Percentiles rank a stretch among this genome's conserved stretches.
Conservation (phyloP, 2,888 invertebrate genomes). For the Meghimatium bilineatum region DNA sequence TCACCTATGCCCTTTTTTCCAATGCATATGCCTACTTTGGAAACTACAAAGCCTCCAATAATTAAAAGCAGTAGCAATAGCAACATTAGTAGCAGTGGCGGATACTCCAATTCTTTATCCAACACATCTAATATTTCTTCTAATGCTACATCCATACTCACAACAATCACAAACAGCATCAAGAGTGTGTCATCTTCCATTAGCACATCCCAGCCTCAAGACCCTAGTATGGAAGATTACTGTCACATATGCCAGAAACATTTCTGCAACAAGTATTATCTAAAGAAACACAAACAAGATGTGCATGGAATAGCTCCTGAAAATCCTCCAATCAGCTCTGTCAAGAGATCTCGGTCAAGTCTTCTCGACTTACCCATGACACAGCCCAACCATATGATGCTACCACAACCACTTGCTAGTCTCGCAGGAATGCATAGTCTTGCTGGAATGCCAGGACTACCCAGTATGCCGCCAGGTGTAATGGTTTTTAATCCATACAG, state of each 20-base stretch:
- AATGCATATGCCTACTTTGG: slow-evolving; percentile 31
- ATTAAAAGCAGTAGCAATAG: slow-evolving; percentile 16
- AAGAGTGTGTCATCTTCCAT: slow-evolving; percentile 55
- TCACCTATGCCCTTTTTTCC: slow-evolving; percentile 32
- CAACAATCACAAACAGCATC: slow-evolving; percentile 46
- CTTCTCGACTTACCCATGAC: slow-evolving; percentile 63
- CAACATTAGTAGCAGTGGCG: background rate
- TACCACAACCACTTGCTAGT: slow-evolving; percentile 71
- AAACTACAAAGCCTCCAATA: slow-evolving; percentile 23
- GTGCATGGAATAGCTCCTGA: slow-evolving; percentile 77
- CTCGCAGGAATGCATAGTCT: slow-evolving; percentile 66
- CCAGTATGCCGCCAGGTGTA: slow-evolving; percentile 70
- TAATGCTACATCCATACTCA: slow-evolving; percentile 52
- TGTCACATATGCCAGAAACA: slow-evolving; percentile 78
- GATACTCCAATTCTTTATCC: slow-evolving; percentile 4
- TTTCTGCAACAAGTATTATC: slow-evolving; percentile 79
- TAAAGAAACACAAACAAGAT: slow-evolving; percentile 78
- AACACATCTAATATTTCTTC: slow-evolving; percentile 53
- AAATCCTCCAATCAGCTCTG: slow-evolving; percentile 70
- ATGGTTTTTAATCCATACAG: slow-evolving; percentile 76
- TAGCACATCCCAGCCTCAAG: slow-evolving; percentile 57
- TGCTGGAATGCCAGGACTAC: slow-evolving; percentile 49
- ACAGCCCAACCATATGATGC: slow-evolving; percentile 63
- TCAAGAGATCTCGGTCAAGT: slow-evolving; percentile 58
- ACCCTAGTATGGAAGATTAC: slow-evolving; percentile 75